These are phyloP conservation scores for Chelidonichthys spinosus DNA, from an alignment of 2,797 vertebrate species.

Conservation along the genomic window DNA sequence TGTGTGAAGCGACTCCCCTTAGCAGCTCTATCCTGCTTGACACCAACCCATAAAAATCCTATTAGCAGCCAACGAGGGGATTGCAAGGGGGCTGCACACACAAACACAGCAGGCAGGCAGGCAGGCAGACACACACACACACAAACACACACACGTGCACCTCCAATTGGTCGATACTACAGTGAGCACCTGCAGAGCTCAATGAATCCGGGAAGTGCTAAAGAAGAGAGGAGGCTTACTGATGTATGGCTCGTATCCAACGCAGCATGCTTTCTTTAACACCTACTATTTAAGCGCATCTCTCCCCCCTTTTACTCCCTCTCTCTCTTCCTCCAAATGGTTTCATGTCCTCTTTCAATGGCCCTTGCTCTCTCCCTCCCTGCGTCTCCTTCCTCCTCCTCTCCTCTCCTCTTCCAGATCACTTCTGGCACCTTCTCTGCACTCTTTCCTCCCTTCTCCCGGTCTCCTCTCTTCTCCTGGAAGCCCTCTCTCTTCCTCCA, in stretches of 20 bases:
- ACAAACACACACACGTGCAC: constrained; percentile 18
- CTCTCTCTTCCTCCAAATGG: constrained; percentile 85
- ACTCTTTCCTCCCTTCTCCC: constrained; percentile 69
- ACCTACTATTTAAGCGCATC: constrained; percentile 43
- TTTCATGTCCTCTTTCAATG: constrained; percentile 80
- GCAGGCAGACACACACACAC: constrained; percentile 39
- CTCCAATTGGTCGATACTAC: constrained; percentile 57
- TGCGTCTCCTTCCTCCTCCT: constrained; percentile 72
- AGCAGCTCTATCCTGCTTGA: constrained; percentile 74
- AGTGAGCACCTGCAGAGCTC: constrained; percentile 66
- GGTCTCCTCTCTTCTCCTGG: constrained; percentile 84
- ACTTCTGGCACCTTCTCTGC: constrained; percentile 79
- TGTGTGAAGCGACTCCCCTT: constrained; percentile 65
- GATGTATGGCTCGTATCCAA: constrained; percentile 66
- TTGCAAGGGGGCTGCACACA: constrained; percentile 56
- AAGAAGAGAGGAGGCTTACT: constrained; percentile 70
- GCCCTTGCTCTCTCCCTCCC: constrained; percentile 71
- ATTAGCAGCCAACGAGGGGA: constrained; percentile 78
- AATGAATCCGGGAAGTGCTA: constrained; percentile 46
- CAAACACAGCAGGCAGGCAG: constrained; percentile 52
- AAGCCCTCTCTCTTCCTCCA: constrained; percentile 87
- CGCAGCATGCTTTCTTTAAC: constrained; percentile 48
- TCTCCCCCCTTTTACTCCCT: constrained; percentile 65
- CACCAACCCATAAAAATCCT: constrained; percentile 81
- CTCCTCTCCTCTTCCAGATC: constrained; percentile 87